These are phyloP conservation scores for Macquaria ambigua DNA, from an alignment of 2,113 vertebrate species.

Conservation along the genomic window DNA sequence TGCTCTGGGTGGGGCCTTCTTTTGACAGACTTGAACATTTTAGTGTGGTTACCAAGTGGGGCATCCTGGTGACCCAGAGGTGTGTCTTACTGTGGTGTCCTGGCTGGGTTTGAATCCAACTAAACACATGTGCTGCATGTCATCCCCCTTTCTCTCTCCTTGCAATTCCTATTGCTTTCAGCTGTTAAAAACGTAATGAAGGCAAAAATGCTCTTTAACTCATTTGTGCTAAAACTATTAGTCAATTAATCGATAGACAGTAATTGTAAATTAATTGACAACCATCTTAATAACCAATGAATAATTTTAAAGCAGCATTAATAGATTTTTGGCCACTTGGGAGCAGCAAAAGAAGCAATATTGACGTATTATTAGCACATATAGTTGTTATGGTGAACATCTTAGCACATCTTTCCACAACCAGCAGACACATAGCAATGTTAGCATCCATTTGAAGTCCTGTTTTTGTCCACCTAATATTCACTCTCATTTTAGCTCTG, in stretches of 20 bases:
- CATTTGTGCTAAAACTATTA: neutral
- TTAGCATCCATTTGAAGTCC: neutral
- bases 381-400: neutral
- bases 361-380: neutral
- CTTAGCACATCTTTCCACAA: neutral
- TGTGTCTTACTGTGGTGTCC: slow-evolving; percentile 16
- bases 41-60: slow-evolving; percentile 51
- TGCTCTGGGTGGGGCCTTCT: slow-evolving; percentile 73
- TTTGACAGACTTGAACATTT: slow-evolving; percentile 62
- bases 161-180: neutral
- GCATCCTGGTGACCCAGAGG: slow-evolving; percentile 17
- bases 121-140: slow-evolving; percentile 22
- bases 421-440: neutral
- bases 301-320: neutral
- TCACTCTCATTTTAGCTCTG: neutral
- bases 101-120: slow-evolving; percentile 22
- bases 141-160: neutral
- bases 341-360: neutral
- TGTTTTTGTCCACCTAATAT: neutral
- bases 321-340: neutral
- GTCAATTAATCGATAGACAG: no score
- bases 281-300: neutral
- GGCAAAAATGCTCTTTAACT: neutral
- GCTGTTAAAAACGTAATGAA: neutral
- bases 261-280: neutral